These are phyloP conservation scores for Heloderma charlesbogerti DNA, from an alignment of 2,113 vertebrate genomes.

Conservation along the genomic window DNA sequence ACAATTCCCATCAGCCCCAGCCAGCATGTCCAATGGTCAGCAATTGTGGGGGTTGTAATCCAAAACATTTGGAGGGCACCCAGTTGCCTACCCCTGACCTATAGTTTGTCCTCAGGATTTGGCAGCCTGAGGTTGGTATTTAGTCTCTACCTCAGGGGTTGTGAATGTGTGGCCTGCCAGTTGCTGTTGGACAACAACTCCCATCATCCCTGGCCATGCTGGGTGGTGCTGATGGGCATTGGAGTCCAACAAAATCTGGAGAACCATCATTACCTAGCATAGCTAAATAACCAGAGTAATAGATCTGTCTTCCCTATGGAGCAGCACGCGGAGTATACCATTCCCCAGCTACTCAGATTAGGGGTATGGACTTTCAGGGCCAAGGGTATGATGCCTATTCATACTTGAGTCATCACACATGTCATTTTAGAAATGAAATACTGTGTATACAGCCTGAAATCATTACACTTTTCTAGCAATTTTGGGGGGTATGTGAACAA, in stretches of 20 bases:
- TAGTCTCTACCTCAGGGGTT: neutral
- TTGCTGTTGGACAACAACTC: too few relatives aligned
- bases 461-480: neutral
- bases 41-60: neutral
- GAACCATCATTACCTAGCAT: neutral
- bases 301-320: neutral
- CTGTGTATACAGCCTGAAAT: neutral
- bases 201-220: too few relatives aligned
- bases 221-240: too few relatives aligned
- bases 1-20: neutral
- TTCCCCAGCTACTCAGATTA: neutral
- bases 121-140: neutral
- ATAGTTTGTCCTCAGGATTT: neutral
- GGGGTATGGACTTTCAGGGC: neutral
- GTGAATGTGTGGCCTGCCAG: too few relatives aligned
- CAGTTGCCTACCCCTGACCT: neutral
- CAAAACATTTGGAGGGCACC: neutral
- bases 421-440: neutral
- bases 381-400: neutral
- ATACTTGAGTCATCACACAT: neutral
- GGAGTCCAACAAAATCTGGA: too few relatives aligned
- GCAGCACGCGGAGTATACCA: neutral
- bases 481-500: conserved; percentile 7
- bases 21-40: neutral
- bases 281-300: neutral